Conservation (phyloP, 1,140 invertebrate species). For the Chironomus striatipennis region DNA sequence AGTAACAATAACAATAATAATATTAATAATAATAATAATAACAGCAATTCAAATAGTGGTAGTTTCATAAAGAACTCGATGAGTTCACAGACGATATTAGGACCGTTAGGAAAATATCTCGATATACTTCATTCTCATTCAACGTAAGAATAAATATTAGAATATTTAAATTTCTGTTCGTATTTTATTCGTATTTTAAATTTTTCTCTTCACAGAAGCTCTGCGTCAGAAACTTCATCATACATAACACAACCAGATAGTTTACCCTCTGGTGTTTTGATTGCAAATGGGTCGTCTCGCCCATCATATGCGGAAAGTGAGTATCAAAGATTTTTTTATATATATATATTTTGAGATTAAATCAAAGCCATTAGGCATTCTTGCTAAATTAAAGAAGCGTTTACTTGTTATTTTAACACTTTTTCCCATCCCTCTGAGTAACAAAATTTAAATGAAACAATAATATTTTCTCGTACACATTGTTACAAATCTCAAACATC, state of each 20-base stretch:
- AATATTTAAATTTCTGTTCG: background rate
- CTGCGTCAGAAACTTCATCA: conserved; percentile 23
- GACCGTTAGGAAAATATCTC: background rate
- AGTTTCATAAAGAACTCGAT: background rate
- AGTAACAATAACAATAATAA: conserved; percentile 1
- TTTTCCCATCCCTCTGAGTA: too few species aligned
- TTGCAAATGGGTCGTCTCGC: conserved; percentile 22
- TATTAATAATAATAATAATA: conserved; percentile 19
- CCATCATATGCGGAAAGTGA: conserved; percentile 38
- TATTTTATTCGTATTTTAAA: background rate
- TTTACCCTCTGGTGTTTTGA: conserved; percentile 27
- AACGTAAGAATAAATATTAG: conserved; percentile 10
- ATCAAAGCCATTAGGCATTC: too few species aligned
- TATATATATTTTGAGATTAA: too few species aligned
- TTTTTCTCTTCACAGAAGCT: background rate
- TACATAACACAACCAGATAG: conserved; percentile 27
- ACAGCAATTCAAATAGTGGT: too few species aligned
- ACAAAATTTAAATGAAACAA: too few species aligned
- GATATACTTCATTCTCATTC: conserved; percentile 20
- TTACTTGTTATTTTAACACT: too few species aligned
- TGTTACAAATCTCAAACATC: too few species aligned
- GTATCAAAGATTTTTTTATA: too few species aligned
- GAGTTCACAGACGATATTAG: conserved; percentile 25
- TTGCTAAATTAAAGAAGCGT: too few species aligned
- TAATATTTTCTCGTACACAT: too few species aligned